phyloP scores from a whole-genome alignment of 1,140 invertebrate genomes.

The Paracyclopina nana region DNA sequence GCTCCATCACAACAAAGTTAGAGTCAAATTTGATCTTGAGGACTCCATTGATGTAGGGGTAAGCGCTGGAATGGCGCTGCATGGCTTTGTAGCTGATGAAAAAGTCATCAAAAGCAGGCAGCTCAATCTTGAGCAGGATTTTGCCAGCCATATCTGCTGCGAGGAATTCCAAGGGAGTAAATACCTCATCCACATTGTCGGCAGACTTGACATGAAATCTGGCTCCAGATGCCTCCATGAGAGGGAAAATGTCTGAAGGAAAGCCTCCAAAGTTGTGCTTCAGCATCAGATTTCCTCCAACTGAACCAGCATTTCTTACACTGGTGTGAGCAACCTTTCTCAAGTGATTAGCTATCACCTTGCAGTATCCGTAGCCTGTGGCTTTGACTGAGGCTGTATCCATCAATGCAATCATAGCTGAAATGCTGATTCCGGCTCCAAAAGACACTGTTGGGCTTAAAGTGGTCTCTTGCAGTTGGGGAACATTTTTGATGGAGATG shows the following conservation, averaged over 20 bases:
- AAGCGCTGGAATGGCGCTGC: constrained; percentile 55
- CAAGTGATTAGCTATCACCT: too few relatives aligned
- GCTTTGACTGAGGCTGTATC: constrained; percentile 13
- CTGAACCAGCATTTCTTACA: constrained; percentile 30
- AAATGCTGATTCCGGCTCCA: too few relatives aligned
- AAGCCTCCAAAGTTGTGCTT: constrained; percentile 47
- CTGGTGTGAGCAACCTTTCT: constrained; percentile 19
- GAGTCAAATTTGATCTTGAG: background rate
- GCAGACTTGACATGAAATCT: constrained; percentile 27
- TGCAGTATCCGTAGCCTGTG: background rate
- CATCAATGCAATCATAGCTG: constrained; percentile 16
- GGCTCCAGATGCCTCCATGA: constrained; percentile 44
- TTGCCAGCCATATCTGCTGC: constrained; percentile 37
- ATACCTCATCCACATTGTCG: constrained; percentile 25
- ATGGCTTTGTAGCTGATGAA: constrained; percentile 37
- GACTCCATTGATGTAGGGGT: constrained; percentile 59
- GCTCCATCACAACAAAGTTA: constrained; percentile 26
- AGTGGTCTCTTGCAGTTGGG: too few relatives aligned
- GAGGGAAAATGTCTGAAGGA: constrained; percentile 50
- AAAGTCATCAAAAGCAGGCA: constrained; percentile 27
- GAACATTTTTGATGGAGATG: background rate
- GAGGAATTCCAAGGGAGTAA: background rate
- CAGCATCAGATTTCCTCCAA: constrained; percentile 56
- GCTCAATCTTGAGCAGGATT: constrained; percentile 36
- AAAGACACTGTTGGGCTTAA: too few relatives aligned